Conservation (phyloP, 2,797 vertebrate genomes). For the Catharus ustulatus region DNA sequence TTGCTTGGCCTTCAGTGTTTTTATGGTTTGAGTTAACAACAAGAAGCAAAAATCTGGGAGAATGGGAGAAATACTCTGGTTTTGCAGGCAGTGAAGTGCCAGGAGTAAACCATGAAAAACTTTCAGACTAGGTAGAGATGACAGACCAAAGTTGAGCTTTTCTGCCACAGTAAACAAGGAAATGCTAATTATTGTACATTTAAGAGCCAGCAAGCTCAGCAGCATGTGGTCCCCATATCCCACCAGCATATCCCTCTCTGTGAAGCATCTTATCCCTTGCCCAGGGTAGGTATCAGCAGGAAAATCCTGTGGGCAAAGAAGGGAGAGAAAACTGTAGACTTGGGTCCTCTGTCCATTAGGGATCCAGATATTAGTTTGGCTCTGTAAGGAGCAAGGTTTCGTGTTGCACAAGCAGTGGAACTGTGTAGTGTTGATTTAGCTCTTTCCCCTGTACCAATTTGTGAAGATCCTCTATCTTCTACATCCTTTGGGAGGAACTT, state of each 20-base stretch:
- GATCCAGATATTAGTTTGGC: neutral
- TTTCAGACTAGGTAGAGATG: neutral
- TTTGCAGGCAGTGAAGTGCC: neutral
- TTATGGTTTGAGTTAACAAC: neutral
- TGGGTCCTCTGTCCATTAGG: neutral
- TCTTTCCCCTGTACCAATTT: neutral
- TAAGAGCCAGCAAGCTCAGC: neutral
- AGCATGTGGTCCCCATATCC: neutral
- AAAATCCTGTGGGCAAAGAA: neutral
- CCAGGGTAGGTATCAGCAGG: neutral
- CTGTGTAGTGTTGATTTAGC: neutral
- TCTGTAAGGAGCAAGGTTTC: neutral
- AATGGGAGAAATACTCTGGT: neutral
- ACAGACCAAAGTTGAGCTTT: neutral
- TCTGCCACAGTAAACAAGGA: neutral
- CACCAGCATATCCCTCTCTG: neutral
- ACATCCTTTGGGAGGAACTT: neutral
- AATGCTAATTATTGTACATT: neutral
- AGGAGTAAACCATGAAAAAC: neutral
- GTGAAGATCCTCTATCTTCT: neutral
- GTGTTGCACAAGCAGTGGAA: neutral
- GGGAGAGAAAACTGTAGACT: neutral
- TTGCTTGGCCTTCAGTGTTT: neutral
- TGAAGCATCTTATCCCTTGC: neutral
- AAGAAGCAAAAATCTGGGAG: neutral